Evolutionary conservation across 2,113 vertebrate species (phyloP).

Genomic region (Brachyistius frenatus): DNA sequence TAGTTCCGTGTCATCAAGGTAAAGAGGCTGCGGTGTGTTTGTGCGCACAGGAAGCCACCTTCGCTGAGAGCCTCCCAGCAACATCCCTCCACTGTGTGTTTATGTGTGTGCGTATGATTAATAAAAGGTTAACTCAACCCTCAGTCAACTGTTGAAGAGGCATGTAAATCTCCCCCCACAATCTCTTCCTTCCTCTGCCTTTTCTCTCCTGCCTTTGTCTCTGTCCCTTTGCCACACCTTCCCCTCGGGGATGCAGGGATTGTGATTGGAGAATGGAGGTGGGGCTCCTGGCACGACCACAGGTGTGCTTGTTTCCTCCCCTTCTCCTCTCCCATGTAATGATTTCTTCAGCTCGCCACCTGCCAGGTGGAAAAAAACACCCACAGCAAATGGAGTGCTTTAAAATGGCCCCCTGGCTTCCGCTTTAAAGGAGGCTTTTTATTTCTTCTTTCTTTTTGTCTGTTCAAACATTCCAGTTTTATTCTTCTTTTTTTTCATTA

Average conservation of each 20-base stretch:
- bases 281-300: slow-evolving; percentile 73
- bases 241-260: slow-evolving; percentile 75
- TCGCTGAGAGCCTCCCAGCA: slow-evolving; percentile 52
- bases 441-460: slow-evolving; percentile 17
- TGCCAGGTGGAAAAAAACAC: slow-evolving; percentile 78
- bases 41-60: slow-evolving; percentile 59
- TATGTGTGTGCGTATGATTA: slow-evolving; percentile 67
- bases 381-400: slow-evolving; percentile 63
- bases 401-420: slow-evolving; percentile 59
- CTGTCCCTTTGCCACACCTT: slow-evolving; percentile 78
- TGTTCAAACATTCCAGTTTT: slow-evolving; percentile 59
- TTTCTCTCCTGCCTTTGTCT: slow-evolving; percentile 79
- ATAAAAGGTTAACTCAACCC: slow-evolving; percentile 76
- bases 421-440: slow-evolving; percentile 33
- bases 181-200: slow-evolving; percentile 82
- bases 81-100: slow-evolving; percentile 61
- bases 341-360: slow-evolving; percentile 77
- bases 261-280: slow-evolving; percentile 77
- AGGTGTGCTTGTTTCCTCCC: slow-evolving; percentile 80
- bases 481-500: slow-evolving; percentile 36
- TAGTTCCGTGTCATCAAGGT: slow-evolving; percentile 71
- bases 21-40: slow-evolving; percentile 67
- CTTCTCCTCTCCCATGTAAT: slow-evolving; percentile 74
- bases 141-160: slow-evolving; percentile 69
- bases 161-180: slow-evolving; percentile 75